These are phyloP conservation scores for Panopea generosa DNA, from an alignment of 2,888 invertebrate genomes.

Conservation along the genomic window DNA sequence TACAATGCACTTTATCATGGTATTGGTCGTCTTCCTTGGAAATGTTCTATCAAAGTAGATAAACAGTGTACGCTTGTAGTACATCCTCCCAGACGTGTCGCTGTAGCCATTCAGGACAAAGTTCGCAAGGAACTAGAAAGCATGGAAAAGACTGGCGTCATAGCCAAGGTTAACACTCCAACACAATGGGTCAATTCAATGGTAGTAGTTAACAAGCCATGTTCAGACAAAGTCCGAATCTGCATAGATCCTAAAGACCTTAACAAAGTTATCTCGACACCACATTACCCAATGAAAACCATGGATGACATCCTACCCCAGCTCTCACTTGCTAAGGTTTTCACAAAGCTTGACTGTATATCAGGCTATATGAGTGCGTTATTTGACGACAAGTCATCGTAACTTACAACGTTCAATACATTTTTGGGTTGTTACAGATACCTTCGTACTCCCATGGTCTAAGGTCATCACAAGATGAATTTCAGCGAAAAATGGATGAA, in stretches of 20 bases:
- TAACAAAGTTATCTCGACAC: conserved; percentile 28
- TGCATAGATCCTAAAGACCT: conserved; percentile 56
- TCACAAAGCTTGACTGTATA: no score
- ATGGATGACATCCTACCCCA: conserved; percentile 52
- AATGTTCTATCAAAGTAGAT: conserved; percentile 15
- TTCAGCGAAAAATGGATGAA: no score
- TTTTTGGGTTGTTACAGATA: no score
- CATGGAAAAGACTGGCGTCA: no score
- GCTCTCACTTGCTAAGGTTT: no score
- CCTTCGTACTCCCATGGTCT: no score
- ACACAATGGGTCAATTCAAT: conserved; percentile 48
- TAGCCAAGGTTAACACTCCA: conserved; percentile 32
- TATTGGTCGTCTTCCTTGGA: conserved; percentile 32
- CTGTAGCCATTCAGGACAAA: conserved; percentile 22
- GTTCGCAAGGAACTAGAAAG: conserved; percentile 11
- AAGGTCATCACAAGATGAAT: no score
- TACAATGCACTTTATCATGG: conserved; percentile 34
- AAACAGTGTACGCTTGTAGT: conserved; percentile 18
- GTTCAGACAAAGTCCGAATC: conserved; percentile 44
- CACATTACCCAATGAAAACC: conserved; percentile 57
- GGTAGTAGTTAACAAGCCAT: conserved; percentile 28
- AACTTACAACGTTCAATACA: no score
- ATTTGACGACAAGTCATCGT: no score
- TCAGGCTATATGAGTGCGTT: no score
- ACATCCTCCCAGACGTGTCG: conserved; percentile 26